phyloP scores from a whole-genome alignment of 1,140 invertebrate species.

The Drosophila elegans region DNA sequence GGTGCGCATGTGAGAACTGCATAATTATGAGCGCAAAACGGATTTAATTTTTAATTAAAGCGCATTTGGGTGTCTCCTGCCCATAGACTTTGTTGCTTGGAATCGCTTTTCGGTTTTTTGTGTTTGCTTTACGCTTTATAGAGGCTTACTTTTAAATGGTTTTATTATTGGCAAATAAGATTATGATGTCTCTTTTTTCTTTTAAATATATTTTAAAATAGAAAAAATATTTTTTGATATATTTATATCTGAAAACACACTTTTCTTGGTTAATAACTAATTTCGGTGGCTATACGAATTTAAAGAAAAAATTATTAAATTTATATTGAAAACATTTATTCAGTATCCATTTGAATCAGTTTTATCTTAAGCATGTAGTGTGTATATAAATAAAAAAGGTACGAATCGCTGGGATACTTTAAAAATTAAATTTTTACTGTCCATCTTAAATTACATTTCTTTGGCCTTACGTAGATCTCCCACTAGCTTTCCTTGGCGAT shows the following conservation, averaged over 20 bases:
- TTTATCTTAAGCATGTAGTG: no score
- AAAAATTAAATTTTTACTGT: not conserved
- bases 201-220: no score
- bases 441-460: slow-evolving; percentile 17
- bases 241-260: no score
- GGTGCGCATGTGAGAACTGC: slow-evolving; percentile 66
- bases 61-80: slow-evolving; percentile 55
- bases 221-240: no score
- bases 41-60: slow-evolving; percentile 79
- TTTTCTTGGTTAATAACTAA: no score
- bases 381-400: no score
- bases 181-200: not conserved
- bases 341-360: no score
- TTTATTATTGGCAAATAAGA: slow-evolving; percentile 4
- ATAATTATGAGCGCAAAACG: slow-evolving; percentile 75
- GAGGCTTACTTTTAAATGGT: not conserved
- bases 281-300: no score
- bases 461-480: not conserved
- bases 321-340: no score
- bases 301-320: no score
- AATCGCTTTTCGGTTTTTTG: slow-evolving; percentile 23
- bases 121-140: slow-evolving; percentile 13
- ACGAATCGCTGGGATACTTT: no score
- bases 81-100: slow-evolving; percentile 24
- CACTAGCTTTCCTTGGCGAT: slow-evolving; percentile 10